Evolutionary conservation across 2,113 vertebrate genomes (phyloP).

Genomic region (Galemys pyrenaicus): DNA sequence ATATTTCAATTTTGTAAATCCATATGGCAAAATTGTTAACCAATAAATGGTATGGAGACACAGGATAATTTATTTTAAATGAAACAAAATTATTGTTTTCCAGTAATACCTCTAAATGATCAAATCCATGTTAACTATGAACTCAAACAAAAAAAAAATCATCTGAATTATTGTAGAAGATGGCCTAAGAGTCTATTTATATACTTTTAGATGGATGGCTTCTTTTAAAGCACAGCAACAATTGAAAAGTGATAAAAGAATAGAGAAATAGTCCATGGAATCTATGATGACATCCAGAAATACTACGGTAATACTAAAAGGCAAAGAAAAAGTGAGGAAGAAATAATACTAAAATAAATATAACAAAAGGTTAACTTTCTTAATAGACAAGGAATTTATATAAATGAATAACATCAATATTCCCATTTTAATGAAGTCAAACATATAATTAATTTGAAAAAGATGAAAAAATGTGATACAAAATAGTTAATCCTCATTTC

Average conservation of each 20-base stretch:
- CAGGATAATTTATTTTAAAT: not conserved
- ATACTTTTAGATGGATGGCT: not conserved
- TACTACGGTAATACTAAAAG: not conserved
- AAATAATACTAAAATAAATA: not conserved
- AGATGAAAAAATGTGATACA: not conserved
- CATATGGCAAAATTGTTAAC: not conserved
- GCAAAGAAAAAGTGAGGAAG: not conserved
- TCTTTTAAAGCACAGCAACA: not conserved
- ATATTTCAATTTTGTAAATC: not conserved
- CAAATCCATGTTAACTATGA: not conserved
- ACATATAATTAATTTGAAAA: not conserved
- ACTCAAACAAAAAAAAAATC: not conserved
- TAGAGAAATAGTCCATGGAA: not conserved
- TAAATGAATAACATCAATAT: not conserved
- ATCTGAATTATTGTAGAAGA: not conserved
- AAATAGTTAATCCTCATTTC: not conserved
- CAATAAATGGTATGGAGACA: not conserved
- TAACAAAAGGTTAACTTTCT: not conserved
- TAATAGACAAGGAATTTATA: not conserved
- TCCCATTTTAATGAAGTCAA: not conserved
- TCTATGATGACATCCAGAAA: not conserved
- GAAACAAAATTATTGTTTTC: not conserved
- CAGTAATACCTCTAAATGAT: not conserved
- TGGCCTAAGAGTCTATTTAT: not conserved
- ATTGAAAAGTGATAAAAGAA: not conserved